Percentiles rank a stretch among this genome's conserved stretches.
Evolutionary conservation across 2,888 invertebrate genomes (phyloP).

Genomic region (Blastobasis adustella): DNA sequence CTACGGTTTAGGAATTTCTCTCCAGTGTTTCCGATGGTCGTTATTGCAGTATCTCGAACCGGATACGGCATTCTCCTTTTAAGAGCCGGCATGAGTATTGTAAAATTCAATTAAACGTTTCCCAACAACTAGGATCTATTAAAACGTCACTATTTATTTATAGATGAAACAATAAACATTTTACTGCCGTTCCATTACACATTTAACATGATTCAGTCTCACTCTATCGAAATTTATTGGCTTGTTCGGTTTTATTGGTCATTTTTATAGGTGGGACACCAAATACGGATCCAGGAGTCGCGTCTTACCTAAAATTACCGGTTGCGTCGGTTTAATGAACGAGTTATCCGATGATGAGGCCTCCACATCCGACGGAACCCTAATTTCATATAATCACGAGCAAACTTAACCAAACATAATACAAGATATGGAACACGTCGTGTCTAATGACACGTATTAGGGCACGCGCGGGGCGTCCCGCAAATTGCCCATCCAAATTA

Average conservation of each 20-base stretch:
- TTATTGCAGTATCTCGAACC: too few species aligned
- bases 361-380: conserved; percentile 32
- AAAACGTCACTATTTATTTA: conserved; percentile 1
- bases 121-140: not conserved
- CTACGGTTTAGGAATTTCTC: too few species aligned
- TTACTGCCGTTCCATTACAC: conserved; percentile 7
- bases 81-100: too few species aligned
- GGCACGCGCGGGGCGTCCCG: conserved; percentile 56
- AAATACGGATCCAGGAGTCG: not conserved
- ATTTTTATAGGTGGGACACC: not conserved
- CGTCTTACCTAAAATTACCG: too few species aligned
- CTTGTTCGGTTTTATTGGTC: conserved; percentile 3
- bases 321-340: too few species aligned
- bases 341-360: conserved; percentile 5
- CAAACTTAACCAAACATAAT: conserved; percentile 61
- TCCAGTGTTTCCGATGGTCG: too few species aligned
- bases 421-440: conserved; percentile 19
- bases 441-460: conserved; percentile 49
- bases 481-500: conserved; percentile 67
- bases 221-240: conserved; percentile 4
- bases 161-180: conserved; percentile 7
- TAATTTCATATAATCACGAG: conserved; percentile 55
- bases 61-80: too few species aligned
- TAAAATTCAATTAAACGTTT: too few species aligned
- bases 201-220: conserved; percentile 2